These are phyloP conservation scores for Xylota segnis DNA, from an alignment of 2,888 invertebrate species.

Conservation along the genomic window DNA sequence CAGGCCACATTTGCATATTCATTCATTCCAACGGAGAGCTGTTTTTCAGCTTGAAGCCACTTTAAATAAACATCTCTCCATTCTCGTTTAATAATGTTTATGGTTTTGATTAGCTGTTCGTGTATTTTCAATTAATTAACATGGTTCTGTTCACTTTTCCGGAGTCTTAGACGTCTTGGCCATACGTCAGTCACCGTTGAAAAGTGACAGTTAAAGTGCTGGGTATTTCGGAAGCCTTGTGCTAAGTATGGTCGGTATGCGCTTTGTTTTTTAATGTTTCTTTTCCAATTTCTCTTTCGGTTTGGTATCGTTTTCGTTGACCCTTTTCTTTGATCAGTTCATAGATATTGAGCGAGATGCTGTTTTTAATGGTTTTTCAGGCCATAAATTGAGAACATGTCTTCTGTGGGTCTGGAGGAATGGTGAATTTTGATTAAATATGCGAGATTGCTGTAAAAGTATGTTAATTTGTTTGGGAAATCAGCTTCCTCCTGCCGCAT, in stretches of 20 bases:
- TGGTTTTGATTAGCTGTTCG: neutral
- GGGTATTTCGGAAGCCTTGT: conserved; percentile 2
- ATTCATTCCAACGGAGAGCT: neutral
- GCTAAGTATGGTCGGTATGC: neutral
- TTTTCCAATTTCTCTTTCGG: conserved; percentile 3
- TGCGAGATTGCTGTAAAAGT: conserved; percentile 17
- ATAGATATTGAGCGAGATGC: neutral
- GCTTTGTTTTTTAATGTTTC: neutral
- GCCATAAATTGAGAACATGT: conserved; percentile 17
- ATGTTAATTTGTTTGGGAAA: conserved; percentile 32
- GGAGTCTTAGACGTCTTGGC: neutral
- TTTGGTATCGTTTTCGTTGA: conserved; percentile 3
- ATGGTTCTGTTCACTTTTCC: neutral
- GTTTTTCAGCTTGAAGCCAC: neutral
- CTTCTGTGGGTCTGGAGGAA: neutral
- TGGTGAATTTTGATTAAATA: conserved; percentile 2
- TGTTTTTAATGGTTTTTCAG: conserved; percentile 17
- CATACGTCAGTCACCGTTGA: neutral
- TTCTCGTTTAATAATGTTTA: conserved; percentile 9
- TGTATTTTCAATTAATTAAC: conserved; percentile 22
- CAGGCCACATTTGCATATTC: neutral
- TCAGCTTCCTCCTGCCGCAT: neutral
- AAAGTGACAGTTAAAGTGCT: neutral
- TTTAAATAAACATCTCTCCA: neutral
- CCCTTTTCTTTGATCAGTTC: neutral